Conservation (phyloP, 2,113 vertebrate species). For the Hystrix cristata region DNA sequence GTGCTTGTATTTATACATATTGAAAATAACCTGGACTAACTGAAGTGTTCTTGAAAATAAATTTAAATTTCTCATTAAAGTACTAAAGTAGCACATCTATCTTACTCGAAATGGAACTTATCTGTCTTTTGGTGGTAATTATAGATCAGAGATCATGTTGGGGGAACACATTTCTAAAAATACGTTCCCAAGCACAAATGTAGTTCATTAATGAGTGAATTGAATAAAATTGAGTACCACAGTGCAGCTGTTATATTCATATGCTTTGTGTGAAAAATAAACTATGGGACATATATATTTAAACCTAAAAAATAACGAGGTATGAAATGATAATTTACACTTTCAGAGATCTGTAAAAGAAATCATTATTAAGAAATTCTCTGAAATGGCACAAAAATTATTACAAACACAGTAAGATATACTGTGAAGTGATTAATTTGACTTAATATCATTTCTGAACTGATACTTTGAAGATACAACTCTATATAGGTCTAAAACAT, state of each 20-base stretch:
- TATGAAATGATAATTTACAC: neutral
- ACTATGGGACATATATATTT: conserved; percentile 33
- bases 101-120: conserved; percentile 72
- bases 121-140: conserved; percentile 77
- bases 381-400: neutral
- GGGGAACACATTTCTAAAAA: conserved; percentile 75
- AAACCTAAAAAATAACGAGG: conserved; percentile 25
- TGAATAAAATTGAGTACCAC: conserved; percentile 58
- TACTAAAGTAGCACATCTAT: conserved; percentile 73
- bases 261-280: neutral
- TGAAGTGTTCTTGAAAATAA: conserved; percentile 71
- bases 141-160: conserved; percentile 72
- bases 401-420: neutral
- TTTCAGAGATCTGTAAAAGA: neutral
- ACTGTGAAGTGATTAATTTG: neutral
- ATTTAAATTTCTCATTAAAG: conserved; percentile 76
- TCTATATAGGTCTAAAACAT: neutral
- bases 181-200: conserved; percentile 63
- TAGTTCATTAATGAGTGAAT: conserved; percentile 78
- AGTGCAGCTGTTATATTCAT: conserved; percentile 67
- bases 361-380: neutral
- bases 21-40: conserved; percentile 59
- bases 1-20: neutral
- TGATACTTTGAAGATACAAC: neutral
- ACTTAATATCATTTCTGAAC: neutral